phyloP scores from a whole-genome alignment of 2,888 invertebrate species.

The Cordilura impudica region DNA sequence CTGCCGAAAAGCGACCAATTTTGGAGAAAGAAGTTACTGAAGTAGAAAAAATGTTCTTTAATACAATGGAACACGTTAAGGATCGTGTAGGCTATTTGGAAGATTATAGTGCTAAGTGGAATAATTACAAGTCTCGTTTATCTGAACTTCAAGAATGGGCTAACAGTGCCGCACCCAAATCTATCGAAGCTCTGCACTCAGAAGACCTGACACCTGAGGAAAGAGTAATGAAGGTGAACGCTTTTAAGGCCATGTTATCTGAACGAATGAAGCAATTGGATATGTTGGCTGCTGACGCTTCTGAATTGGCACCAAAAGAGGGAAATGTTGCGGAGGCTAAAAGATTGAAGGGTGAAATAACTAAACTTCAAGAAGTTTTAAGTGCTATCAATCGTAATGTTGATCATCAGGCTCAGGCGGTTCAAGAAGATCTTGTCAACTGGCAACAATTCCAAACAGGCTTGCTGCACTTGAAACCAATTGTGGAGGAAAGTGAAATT shows the following conservation, averaged over 20 bases:
- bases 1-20: constrained; percentile 84
- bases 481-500: constrained; percentile 93
- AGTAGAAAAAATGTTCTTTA: constrained; percentile 86
- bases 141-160: constrained; percentile 90
- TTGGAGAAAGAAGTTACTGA: constrained; percentile 87
- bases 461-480: constrained; percentile 89
- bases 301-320: constrained; percentile 83
- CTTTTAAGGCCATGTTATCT: constrained; percentile 85
- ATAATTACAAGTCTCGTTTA: constrained; percentile 86
- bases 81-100: constrained; percentile 88
- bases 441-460: constrained; percentile 92
- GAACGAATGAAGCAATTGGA: constrained; percentile 87
- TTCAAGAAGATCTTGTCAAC: constrained; percentile 87
- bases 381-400: constrained; percentile 87
- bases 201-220: constrained; percentile 91
- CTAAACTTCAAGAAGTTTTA: constrained; percentile 86
- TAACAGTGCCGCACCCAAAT: constrained; percentile 86
- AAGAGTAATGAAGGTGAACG: constrained; percentile 86
- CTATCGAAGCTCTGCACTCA: constrained; percentile 86
- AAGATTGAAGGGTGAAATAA: constrained; percentile 86
- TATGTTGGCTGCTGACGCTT: constrained; percentile 86
- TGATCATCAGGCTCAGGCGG: constrained; percentile 86
- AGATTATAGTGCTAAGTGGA: constrained; percentile 90
- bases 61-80: constrained; percentile 88
- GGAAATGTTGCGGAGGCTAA: constrained; percentile 85